Evolutionary conservation across 2,888 invertebrate genomes (phyloP).

Genomic region (Orchesellides sinensis): DNA sequence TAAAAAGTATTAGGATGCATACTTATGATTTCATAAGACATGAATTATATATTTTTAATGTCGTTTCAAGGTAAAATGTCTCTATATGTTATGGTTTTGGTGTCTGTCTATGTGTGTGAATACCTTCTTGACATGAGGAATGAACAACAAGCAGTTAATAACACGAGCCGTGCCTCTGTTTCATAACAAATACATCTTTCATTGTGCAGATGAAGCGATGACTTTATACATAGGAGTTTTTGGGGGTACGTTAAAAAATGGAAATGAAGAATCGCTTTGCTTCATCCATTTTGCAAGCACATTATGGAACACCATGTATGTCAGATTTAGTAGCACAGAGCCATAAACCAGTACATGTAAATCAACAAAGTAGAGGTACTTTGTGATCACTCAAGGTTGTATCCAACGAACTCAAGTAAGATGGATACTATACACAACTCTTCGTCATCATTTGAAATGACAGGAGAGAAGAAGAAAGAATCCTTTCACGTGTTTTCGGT

Average conservation of each 20-base stretch:
- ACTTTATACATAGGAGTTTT: not conserved
- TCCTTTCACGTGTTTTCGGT: not conserved
- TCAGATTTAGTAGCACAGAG: not conserved
- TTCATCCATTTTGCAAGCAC: not conserved
- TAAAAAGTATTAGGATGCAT: constrained; percentile 22
- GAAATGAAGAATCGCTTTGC: too few species aligned
- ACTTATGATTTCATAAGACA: constrained; percentile 47
- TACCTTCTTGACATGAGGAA: constrained; percentile 63
- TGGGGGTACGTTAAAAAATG: too few species aligned
- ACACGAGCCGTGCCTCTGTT: constrained; percentile 27
- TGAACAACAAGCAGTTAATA: constrained; percentile 65
- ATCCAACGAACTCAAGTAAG: not conserved
- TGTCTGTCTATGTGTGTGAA: constrained; percentile 45
- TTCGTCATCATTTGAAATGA: not conserved
- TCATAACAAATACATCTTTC: constrained; percentile 17
- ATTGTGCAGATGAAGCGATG: not conserved
- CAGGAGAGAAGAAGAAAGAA: too few species aligned
- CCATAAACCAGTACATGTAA: not conserved
- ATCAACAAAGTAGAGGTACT: too few species aligned
- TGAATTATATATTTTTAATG: constrained; percentile 64
- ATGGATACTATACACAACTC: too few species aligned
- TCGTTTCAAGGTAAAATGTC: constrained; percentile 64
- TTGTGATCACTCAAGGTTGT: constrained; percentile 5
- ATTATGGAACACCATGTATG: not conserved
- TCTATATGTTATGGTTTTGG: constrained; percentile 22